phyloP scores from a whole-genome alignment of 2,797 vertebrate species.

The Huso huso region DNA sequence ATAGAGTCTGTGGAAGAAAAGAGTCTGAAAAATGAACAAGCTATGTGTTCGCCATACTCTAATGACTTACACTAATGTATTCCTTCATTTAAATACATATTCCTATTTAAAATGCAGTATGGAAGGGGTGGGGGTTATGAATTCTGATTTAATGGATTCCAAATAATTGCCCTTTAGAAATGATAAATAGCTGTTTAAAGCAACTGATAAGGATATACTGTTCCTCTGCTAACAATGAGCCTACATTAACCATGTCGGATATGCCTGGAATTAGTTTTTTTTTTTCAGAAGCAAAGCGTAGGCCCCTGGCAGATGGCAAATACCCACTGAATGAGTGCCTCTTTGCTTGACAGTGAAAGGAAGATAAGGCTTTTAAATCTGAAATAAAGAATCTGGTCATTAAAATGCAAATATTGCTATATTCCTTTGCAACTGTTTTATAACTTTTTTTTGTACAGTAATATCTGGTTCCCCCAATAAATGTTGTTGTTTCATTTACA shows the following conservation, averaged over 20 bases:
- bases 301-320: constrained; percentile 51
- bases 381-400: not conserved
- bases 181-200: constrained; percentile 70
- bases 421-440: not conserved
- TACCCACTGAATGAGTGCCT: constrained; percentile 29
- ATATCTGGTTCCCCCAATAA: too few relatives aligned
- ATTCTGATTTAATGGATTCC: constrained; percentile 66
- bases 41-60: constrained; percentile 54
- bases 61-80: constrained; percentile 68
- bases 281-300: constrained; percentile 59
- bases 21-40: constrained; percentile 58
- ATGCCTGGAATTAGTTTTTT: constrained; percentile 43
- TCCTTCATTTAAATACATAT: constrained; percentile 68
- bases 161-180: constrained; percentile 74
- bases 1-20: constrained; percentile 14
- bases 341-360: constrained; percentile 26
- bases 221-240: constrained; percentile 50
- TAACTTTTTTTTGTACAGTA: too few relatives aligned
- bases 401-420: not conserved
- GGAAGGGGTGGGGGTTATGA: constrained; percentile 50
- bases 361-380: not conserved
- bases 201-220: constrained; percentile 60
- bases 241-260: constrained; percentile 47
- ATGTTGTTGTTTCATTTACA: too few relatives aligned
- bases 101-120: constrained; percentile 70